Base-by-base conservation (phyloP, 2,113 vertebrate genomes). In the Macquaria ambigua region DNA sequence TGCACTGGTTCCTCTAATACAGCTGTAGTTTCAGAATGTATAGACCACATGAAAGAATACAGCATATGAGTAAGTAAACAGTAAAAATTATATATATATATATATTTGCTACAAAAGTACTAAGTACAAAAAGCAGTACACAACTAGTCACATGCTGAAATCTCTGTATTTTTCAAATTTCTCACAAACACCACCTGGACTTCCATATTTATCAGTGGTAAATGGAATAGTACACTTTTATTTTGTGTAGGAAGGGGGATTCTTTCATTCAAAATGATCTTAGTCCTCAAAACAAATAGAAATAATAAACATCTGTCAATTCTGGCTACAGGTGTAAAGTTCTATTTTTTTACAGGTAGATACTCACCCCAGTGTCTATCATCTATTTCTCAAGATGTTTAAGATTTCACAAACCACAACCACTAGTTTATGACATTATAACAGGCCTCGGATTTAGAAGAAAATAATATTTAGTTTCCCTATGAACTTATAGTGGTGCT, bases 101-200 rank as follows among this genome's bases (percentile, higher is more conserved):
- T n/a, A n/a, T n/a, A n/a, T 50, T 58, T 48, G 16, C 8, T 14
- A 11, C n/a, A 43, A 46, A 55, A n/a, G 12, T 52, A 8, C 3
- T 15, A 4, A 63, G 5, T 25, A 53, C 4, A n/a, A 76, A 20
- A 48, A 72, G 46, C n/a, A 52, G 34, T 8, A 21, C 12, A 61
- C 14, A 85, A 16, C 1, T 76, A 56, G 41, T n/a, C 10, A 21
- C 6, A 52, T 11, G 20, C n/a, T n/a, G 8, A 75, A 79, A 85
- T 37, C 8, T 28, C 43, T 74, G 55, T 39, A 48, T 55, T 59
- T 62, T 50, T 0, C 6, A 62, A 16, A 5, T 34, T 37, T 52
- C 15, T 50, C 10, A 50, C 61, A 39, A n/a, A 18, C 39, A 62
- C 9, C 43, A 23, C 39, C 6, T 2, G 0, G 48, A 5, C 6